Base-by-base conservation (phyloP, 2,113 vertebrate genomes). In the Mobula hypostoma region DNA sequence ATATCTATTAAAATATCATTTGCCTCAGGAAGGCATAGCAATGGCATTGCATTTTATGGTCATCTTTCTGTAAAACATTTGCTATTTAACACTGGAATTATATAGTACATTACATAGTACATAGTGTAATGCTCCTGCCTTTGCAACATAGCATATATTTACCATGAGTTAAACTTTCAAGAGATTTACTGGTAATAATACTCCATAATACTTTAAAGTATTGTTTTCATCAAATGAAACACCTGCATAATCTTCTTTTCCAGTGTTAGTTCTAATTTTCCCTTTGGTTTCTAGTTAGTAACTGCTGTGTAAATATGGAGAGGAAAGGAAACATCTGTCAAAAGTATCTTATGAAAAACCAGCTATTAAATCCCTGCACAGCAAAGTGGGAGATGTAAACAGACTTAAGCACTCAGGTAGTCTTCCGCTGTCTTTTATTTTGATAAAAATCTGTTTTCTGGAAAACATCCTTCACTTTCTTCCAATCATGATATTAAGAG, bases 391-490 rank as follows among this genome's bases (percentile, higher is more conserved):
- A 48, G 27, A 56, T 48, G 24, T 14, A 56, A 74, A 74, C 68
- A 93, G 36, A 70, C 7, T 72, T 93, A 72, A 56, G 70, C 70
- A 74, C 40, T 12, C 15, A 74, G 91, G 32, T 29, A 27, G 36
- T 93, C 36, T 93, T 70, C n/a, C 7, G 63, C 32, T 92, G 6
- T 14, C 63, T 70, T 74, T 24, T 21, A 24, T 74, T 93, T 90
- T 24, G 4, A 56, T 48, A 61, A 74, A 72, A 74, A 48, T 8
- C 9, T 74, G n/a, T 11, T 88, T 93, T 93, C 68, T 93, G 11
- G 90, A 70, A 95, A 95, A 96, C 95, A 96, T 96, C 94, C 94
- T 94, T 94, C 94, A 94, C 94, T 94, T 94, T 94, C 95, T 96
- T 96, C 95, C 95, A 14, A 95, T 94, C 8, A 0, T n/a, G 94